Evolutionary conservation across 2,888 invertebrate species (phyloP), one percentile per base, ranked within the genome.

Genomic region (Hanleya hanleyi): DNA sequence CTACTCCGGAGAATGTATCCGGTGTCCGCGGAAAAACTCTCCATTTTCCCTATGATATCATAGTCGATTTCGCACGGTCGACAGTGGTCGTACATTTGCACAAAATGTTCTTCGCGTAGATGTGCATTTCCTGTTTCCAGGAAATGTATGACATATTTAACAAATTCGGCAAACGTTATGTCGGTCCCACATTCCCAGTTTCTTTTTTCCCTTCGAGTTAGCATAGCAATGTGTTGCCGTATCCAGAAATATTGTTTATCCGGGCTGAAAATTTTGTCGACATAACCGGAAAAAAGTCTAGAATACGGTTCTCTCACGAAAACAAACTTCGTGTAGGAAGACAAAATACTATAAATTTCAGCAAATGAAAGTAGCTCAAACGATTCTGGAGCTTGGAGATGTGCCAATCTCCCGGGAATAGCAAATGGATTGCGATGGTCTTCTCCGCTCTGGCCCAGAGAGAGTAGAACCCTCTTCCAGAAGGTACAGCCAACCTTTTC

Each of bases 401-500:
- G 57, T 2, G 57, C 57, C 22, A 29, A 15, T 12, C 2, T 4
- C 26, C 29, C 57, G 2, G 57, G 57, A 2, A 57, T 57, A 32
- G 22, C 57, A 22, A 22, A 57, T 4, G 57, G 57, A 26, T 57
- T 57, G 4, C 12, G 15, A n/a, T n/a, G n/a, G n/a, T n/a, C n/a
- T n/a, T 35, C 35, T 18, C 12, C 3, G 15, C 37, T 64, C 26
- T 22, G 9, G 15, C 64, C 64, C 1, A 37, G 15, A 35, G 64
- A 18, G 12, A 75, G 72, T 6, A 85, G 51, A 36, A 83, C 76
- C 38, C 77, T 71, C 18, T 71, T 78, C 80, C 82, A 80, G 70
- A 85, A 85, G 0, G 84, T 82, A 6, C 85, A 86, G 0, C 82
- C 84, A 9, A 81, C 80, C 65, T 86, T 86, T 41, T 83, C 76